A percentile compares a stretch with the other conserved stretches of the same genome.
These are phyloP conservation scores for Salminus brasiliensis DNA, from an alignment of 2,113 vertebrate species.

Conservation along the genomic window DNA sequence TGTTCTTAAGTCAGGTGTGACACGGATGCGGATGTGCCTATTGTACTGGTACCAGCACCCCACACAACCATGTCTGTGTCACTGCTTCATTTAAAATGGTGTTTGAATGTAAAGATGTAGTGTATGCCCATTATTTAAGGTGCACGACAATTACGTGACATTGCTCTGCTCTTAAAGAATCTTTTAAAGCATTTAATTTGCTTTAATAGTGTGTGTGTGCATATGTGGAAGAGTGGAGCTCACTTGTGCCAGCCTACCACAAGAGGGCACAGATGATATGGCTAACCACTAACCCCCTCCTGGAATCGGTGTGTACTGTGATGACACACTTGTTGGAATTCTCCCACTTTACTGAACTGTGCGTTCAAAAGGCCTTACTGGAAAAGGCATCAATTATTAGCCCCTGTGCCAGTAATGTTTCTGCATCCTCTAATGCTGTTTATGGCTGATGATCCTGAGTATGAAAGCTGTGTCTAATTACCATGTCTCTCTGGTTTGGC, in stretches of 20 bases:
- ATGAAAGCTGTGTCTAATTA: conserved; percentile 16
- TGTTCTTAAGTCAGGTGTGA: no score
- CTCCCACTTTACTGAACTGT: conserved; percentile 7
- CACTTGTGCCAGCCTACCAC: conserved; percentile 71
- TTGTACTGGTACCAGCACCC: no score
- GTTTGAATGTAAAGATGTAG: no score
- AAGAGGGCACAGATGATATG: conserved; percentile 75
- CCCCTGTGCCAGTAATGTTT: conserved; percentile 10
- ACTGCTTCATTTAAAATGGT: no score
- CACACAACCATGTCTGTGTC: no score
- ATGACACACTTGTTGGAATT: conserved; percentile 47
- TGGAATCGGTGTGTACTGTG: conserved; percentile 27
- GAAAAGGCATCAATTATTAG: conserved; percentile 39
- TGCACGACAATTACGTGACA: no score
- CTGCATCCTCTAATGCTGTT: conserved; percentile 7
- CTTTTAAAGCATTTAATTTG: no score
- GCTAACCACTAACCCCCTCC: conserved; percentile 14
- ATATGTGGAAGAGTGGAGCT: neutral
- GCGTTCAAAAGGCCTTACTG: neutral
- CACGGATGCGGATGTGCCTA: no score
- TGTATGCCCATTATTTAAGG: no score
- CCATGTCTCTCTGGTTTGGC: neutral
- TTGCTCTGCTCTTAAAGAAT: no score
- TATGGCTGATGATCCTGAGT: neutral
- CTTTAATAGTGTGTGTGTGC: neutral